These are phyloP conservation scores for Delichon dasypus DNA, from an alignment of 2,797 vertebrate genomes.

Conservation along the genomic window DNA sequence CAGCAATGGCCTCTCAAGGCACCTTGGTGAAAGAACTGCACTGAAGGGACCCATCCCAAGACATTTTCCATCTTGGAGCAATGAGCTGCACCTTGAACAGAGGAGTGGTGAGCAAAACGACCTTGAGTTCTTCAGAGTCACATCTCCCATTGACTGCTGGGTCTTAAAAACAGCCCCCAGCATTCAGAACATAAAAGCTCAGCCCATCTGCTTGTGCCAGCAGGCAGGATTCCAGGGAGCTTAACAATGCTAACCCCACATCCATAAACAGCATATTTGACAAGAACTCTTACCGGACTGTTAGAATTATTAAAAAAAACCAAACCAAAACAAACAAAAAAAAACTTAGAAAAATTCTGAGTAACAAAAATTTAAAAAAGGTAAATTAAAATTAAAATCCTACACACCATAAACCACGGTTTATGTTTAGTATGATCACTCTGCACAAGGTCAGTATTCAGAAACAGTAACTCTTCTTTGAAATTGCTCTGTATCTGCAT, in stretches of 20 bases:
- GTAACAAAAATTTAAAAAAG: background rate
- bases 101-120: background rate
- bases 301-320: background rate
- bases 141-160: background rate
- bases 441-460: background rate
- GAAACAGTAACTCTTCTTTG: background rate
- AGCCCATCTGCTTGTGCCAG: background rate
- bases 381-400: background rate
- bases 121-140: rapidly evolving
- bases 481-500: background rate
- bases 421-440: background rate
- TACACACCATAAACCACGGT: background rate
- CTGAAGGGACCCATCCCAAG: background rate
- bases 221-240: background rate
- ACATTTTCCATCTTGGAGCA: background rate
- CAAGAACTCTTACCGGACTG: background rate
- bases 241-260: background rate
- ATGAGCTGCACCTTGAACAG: background rate
- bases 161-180: background rate
- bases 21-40: rapidly evolving
- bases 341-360: background rate
- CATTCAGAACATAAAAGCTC: background rate
- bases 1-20: background rate
- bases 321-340: no score
- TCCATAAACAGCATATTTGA: background rate